A percentile compares a stretch with the other conserved stretches of the same genome.
Conservation (phyloP, 2,797 vertebrate species). For the Gymnothorax javanicus region DNA sequence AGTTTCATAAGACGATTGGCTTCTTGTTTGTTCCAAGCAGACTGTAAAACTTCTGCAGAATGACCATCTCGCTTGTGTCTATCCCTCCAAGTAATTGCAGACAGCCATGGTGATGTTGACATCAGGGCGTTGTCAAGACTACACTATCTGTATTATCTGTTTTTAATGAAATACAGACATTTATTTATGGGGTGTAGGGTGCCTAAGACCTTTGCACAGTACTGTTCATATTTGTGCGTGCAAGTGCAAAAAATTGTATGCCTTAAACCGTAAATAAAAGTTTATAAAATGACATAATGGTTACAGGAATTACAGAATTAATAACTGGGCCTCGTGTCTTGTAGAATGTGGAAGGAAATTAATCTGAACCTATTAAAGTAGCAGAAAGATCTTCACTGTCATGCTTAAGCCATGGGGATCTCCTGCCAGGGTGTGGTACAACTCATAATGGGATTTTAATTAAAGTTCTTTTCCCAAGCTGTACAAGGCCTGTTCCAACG, state of each 20-base stretch:
- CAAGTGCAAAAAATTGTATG: not conserved
- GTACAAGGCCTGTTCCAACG: conserved; percentile 49
- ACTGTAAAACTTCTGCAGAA: too few species aligned
- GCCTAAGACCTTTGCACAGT: too few species aligned
- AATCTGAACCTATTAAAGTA: conserved; percentile 52
- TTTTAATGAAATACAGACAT: too few species aligned
- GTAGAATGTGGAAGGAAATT: conserved; percentile 26
- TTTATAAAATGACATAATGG: conserved; percentile 1
- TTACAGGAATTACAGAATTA: not conserved
- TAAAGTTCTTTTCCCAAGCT: conserved; percentile 39
- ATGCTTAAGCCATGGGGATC: conserved; percentile 40
- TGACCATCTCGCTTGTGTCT: too few species aligned
- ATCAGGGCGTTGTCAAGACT: too few species aligned
- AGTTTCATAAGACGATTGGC: too few species aligned
- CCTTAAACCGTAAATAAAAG: not conserved
- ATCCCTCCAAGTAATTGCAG: too few species aligned
- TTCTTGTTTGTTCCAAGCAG: too few species aligned
- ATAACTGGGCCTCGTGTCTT: not conserved
- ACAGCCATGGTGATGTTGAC: too few species aligned
- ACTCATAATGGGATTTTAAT: conserved; percentile 51
- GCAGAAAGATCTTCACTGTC: conserved; percentile 46
- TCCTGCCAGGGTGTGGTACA: conserved; percentile 47
- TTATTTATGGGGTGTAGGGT: too few species aligned
- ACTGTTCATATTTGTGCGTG: not conserved
- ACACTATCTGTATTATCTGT: too few species aligned